Base-by-base conservation (phyloP, 2,113 vertebrate species). In the Bufo gargarizans region DNA sequence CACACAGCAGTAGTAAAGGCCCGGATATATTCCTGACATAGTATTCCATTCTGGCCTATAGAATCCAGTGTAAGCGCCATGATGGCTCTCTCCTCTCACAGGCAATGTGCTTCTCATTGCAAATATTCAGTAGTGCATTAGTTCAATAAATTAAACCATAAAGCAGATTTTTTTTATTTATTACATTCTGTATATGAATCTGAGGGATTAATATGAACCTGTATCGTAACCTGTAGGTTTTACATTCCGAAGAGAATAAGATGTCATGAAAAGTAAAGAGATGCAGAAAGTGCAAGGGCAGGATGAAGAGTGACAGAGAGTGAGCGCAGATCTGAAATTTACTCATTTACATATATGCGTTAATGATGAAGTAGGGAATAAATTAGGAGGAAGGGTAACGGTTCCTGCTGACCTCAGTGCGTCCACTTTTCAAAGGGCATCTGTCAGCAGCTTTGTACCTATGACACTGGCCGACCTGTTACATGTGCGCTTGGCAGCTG, bases 51-150 rank as follows among this genome's bases (percentile, higher is more conserved):
- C n/a, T n/a, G n/a, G 59, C 17, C 61, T 11, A 77, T 53, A 13
- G 6, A n/a, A n/a, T 67, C n/a, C 63, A 67, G 63, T 67, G 63
- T 67, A 22, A 67, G 1, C 4, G 22, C 22, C 22, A 33, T 13
- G 12, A 33, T 33, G 33, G 33, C 33, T 33, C 33, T 33, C 33
- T 33, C 33, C 14, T 6, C 3, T 61, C 16, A 19, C 3, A 61
- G 59, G 59, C 59, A 65, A 65, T 77, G 49, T 58, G 33, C 79
- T 81, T 17, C 45, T 19, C 47, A 58, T 80, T 59, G 22, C 55
- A 80, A 67, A 67, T 83, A 53, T 83, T 83, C 81, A 83, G 81
- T 83, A 83, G 81, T 83, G 47, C 67, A 49, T 63, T 19, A n/a
- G 14, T n/a, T 69, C 2, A 83, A 83, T 83, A 83, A 83, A 83